Conservation (phyloP, 2,888 invertebrate species). For the Seira musarum region DNA sequence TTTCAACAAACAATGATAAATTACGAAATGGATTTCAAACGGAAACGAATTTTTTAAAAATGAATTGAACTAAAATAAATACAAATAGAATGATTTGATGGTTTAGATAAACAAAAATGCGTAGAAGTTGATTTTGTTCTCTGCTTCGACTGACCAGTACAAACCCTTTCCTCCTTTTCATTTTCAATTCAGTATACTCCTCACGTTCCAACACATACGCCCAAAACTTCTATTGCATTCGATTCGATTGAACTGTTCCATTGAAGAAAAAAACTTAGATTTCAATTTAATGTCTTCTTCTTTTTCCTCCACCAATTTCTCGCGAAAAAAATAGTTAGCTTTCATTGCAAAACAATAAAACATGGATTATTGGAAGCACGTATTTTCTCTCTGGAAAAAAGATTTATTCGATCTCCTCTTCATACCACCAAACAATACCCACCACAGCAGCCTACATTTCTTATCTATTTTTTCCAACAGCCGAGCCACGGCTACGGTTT, state of each 20-base stretch:
- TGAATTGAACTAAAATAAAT: too few species aligned
- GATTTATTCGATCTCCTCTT: constrained; percentile 44
- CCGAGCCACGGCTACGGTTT: background rate
- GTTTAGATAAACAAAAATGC: too few species aligned
- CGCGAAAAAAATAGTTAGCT: constrained; percentile 2
- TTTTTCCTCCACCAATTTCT: constrained; percentile 27
- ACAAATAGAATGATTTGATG: too few species aligned
- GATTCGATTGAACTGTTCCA: background rate
- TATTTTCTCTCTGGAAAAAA: constrained; percentile 34
- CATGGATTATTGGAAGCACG: constrained; percentile 62
- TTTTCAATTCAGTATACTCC: background rate
- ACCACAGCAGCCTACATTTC: background rate
- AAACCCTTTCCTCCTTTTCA: too few species aligned
- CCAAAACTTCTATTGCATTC: too few species aligned
- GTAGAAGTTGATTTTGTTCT: too few species aligned
- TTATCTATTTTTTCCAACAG: background rate
- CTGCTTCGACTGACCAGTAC: too few species aligned
- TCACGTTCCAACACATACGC: constrained; percentile 27
- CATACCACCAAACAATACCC: too few species aligned
- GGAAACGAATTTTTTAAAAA: too few species aligned
- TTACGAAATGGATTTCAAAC: too few species aligned
- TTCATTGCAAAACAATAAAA: constrained; percentile 58
- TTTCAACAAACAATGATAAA: too few species aligned
- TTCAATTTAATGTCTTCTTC: constrained; percentile 60
- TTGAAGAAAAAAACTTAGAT: constrained; percentile 50